Conservation (phyloP, 2,113 vertebrate species). For the Mustelus asterias region DNA sequence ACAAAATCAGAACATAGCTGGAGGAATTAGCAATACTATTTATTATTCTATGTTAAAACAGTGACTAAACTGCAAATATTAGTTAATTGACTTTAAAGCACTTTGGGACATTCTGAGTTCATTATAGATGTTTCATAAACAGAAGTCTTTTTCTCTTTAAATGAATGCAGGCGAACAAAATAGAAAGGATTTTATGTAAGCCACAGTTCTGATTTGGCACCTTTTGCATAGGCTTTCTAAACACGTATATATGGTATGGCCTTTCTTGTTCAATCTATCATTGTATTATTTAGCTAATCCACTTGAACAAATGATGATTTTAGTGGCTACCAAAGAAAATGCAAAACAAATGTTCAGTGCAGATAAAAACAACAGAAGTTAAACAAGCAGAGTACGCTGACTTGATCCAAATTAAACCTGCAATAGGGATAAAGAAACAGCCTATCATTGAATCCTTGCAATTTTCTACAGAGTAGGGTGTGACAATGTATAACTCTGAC, state of each 20-base stretch:
- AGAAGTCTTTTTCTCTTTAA: background rate
- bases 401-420: background rate
- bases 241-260: background rate
- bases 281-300: background rate
- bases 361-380: background rate
- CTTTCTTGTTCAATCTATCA: background rate
- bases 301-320: constrained; percentile 12
- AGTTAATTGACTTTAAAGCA: too few species aligned
- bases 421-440: background rate
- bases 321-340: background rate
- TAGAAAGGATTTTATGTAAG: background rate
- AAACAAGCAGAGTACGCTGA: background rate
- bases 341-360: background rate
- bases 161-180: background rate
- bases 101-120: too few species aligned
- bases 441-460: background rate
- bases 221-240: background rate
- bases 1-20: background rate
- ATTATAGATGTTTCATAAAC: too few species aligned
- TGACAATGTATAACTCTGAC: background rate
- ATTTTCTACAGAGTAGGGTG: too few species aligned
- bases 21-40: background rate
- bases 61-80: background rate
- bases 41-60: background rate
- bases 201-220: background rate